phyloP scores from a whole-genome alignment of 2,113 vertebrate species.

The Gnathonemus echidnorhynchus region DNA sequence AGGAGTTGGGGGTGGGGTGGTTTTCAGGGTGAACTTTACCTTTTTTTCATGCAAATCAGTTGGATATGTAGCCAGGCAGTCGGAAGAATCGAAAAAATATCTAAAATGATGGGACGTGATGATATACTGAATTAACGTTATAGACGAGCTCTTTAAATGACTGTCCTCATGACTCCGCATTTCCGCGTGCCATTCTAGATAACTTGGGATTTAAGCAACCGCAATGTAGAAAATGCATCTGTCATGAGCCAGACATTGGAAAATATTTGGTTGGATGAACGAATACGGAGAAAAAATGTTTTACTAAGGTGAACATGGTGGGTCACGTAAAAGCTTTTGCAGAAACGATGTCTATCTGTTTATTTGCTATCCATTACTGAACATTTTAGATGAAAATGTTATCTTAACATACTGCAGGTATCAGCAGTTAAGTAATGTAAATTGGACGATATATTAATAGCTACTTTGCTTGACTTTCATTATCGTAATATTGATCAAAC shows the following conservation, averaged over 20 bases:
- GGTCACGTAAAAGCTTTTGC: background rate
- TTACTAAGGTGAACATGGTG: background rate
- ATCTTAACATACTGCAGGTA: background rate
- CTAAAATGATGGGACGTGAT: background rate
- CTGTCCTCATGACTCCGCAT: background rate
- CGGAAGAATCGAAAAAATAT: conserved; percentile 6
- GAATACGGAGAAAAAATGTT: background rate
- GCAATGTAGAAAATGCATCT: background rate
- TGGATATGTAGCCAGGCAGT: conserved; percentile 16
- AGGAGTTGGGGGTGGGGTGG: background rate
- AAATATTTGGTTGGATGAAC: background rate
- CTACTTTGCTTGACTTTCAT: background rate
- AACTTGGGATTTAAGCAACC: background rate
- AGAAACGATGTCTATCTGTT: background rate
- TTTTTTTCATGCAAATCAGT: conserved; percentile 23
- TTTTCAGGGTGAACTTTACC: conserved; percentile 23
- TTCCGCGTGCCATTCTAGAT: background rate
- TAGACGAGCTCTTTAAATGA: background rate
- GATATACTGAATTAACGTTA: background rate
- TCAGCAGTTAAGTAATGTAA: background rate
- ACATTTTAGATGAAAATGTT: background rate
- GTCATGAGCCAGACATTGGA: background rate
- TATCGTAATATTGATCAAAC: background rate
- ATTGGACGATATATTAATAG: background rate
- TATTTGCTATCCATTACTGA: background rate